phyloP scores from a whole-genome alignment of 1,140 invertebrate species.

The Brachionus rubens region DNA sequence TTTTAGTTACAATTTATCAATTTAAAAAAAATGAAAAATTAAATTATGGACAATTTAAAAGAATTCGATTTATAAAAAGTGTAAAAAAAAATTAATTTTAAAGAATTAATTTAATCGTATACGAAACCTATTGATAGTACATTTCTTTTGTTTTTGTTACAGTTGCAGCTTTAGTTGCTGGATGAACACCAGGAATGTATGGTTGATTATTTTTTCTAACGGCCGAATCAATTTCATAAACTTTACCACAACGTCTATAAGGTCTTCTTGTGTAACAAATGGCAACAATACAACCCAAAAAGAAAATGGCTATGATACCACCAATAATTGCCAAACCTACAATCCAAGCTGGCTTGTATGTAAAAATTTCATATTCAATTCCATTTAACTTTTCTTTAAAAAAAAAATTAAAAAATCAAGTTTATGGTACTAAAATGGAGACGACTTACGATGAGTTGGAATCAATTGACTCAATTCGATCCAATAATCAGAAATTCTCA shows the following conservation, averaged over 20 bases:
- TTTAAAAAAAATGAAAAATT: too few relatives aligned
- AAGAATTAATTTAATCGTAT: background rate
- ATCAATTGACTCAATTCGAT: background rate
- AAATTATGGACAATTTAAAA: too few relatives aligned
- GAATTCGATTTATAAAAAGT: too few relatives aligned
- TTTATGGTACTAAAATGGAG: too few relatives aligned
- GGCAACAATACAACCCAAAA: conserved; percentile 32
- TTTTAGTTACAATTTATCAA: too few relatives aligned
- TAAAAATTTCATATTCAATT: conserved; percentile 40
- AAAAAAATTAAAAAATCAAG: background rate
- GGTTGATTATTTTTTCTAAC: conserved; percentile 15
- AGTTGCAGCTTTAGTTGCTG: conserved; percentile 13
- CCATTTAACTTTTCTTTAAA: conserved; percentile 25
- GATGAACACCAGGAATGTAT: conserved; percentile 36
- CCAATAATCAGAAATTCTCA: conserved; percentile 37
- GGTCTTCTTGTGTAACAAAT: conserved; percentile 42
- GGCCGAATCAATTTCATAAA: conserved; percentile 34
- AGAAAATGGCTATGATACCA: conserved; percentile 33
- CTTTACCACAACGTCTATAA: conserved; percentile 41
- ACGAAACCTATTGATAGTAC: conserved; percentile 42
- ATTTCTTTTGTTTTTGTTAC: conserved; percentile 25
- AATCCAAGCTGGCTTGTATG: conserved; percentile 30
- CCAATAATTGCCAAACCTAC: conserved; percentile 24
- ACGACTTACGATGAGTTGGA: background rate
- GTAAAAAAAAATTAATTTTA: background rate